Evolutionary conservation across 2,888 invertebrate genomes (phyloP).

Genomic region (Microchrysa polita): DNA sequence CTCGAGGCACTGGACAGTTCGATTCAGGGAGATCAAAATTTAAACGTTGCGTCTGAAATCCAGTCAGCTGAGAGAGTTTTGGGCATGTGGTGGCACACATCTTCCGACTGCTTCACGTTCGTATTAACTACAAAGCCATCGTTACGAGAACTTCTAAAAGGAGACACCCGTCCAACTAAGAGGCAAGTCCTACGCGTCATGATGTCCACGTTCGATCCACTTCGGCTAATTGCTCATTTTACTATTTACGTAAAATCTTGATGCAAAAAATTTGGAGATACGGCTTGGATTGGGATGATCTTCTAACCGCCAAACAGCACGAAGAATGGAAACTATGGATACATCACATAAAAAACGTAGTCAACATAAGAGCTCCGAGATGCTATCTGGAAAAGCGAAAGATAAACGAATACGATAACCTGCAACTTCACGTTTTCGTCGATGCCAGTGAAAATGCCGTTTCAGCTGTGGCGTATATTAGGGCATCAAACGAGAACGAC

Average conservation of each 20-base stretch:
- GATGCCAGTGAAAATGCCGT: too few species aligned
- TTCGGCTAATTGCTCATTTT: slow-evolving; percentile 41
- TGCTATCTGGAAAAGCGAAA: too few species aligned
- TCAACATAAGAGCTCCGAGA: too few species aligned
- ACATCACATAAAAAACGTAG: background rate
- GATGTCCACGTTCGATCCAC: background rate
- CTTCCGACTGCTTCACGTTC: too few species aligned
- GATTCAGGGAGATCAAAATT: background rate
- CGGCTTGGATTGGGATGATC: slow-evolving; percentile 45
- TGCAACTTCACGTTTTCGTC: slow-evolving; percentile 25
- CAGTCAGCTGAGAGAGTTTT: background rate
- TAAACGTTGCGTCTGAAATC: background rate
- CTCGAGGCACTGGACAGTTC: background rate
- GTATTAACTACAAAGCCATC: background rate
- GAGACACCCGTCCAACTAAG: background rate
- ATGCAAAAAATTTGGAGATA: slow-evolving; percentile 47
- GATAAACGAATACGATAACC: too few species aligned
- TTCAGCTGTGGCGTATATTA: slow-evolving; percentile 46
- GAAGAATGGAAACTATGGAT: slow-evolving; percentile 52
- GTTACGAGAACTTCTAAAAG: too few species aligned
- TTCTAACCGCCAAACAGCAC: slow-evolving; percentile 49
- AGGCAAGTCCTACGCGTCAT: too few species aligned
- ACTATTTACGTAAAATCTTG: slow-evolving; percentile 47
- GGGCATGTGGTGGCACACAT: too few species aligned
- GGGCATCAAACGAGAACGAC: slow-evolving; percentile 51